Evolutionary conservation across 2,113 vertebrate species (phyloP), one percentile per base, ranked within the genome.

Genomic region (Notiomystis cincta): DNA sequence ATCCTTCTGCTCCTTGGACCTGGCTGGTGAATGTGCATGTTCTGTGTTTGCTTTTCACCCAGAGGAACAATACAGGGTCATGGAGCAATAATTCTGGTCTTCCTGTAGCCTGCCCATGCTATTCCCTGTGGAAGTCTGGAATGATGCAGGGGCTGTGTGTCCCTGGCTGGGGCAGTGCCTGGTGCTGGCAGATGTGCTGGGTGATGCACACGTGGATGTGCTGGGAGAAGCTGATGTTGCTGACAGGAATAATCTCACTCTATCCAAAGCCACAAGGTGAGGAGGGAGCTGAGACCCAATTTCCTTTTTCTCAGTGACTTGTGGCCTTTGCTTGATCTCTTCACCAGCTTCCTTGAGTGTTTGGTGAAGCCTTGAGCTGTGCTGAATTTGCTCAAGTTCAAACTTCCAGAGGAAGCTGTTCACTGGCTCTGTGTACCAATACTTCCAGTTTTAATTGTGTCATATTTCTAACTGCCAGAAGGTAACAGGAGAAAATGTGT

Each of bases 381-480:
- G 61, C 62, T 79, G 65, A 71, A 69, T 80, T 61, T 83, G 31
- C 57, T 85, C 6, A 48, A 60, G 44, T 28, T 75, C 51, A 56
- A 53, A 1, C n/a, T 79, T 80, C 15, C 50, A 82, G 77, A 54
- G 48, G 57, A 87, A 69, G 38, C 67, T 77, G 33, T 88, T 4
- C 35, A 4, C 37, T 65, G 79, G 37, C 76, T 80, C 64, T 48
- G 35, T 45, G 30, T 62, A 18, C 38, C 1, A 4, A 35, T 53
- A n/a, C 84, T 91, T 89, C 13, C 61, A 61, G 44, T 71, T 94
- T 64, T 82, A 70, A 57, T 65, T 60, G 53, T 87, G 53, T 56
- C 62, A 25, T 64, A 73, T 56, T 88, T 92, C 67, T 86, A 86
- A 67, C 82, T 73, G 66, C 45, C 82, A 86, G 71, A 88, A 73